These are phyloP conservation scores for Serripes groenlandicus DNA, from an alignment of 2,888 invertebrate genomes.

Conservation along the genomic window DNA sequence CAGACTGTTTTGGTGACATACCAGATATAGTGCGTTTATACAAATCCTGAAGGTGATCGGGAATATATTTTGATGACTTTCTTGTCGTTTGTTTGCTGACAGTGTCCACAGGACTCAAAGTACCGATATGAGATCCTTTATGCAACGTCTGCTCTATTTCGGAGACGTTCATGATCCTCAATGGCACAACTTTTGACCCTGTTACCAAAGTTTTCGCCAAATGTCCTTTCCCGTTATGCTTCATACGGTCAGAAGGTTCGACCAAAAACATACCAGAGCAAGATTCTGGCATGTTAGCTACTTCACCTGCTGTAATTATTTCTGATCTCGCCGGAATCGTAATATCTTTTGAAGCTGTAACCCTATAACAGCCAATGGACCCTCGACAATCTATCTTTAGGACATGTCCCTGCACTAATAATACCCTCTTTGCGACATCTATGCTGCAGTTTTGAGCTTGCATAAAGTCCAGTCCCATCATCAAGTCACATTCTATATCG, in stretches of 20 bases:
- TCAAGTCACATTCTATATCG: conserved; percentile 25
- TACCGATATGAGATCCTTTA: not conserved
- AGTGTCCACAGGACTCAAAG: not conserved
- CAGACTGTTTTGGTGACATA: not conserved
- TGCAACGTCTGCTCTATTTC: not conserved
- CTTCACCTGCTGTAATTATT: not conserved
- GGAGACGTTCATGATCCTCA: not conserved
- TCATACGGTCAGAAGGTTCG: not conserved
- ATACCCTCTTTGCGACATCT: conserved; percentile 1
- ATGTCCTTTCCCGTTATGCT: not conserved
- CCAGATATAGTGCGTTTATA: conserved; percentile 1
- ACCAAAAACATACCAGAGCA: not conserved
- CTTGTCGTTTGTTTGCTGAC: not conserved
- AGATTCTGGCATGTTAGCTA: not conserved
- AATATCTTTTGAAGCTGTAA: not conserved
- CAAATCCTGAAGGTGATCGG: conserved; percentile 12
- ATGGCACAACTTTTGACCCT: not conserved
- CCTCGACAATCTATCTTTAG: not conserved
- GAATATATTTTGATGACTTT: not conserved
- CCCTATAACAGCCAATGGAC: not conserved
- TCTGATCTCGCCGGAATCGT: conserved; percentile 5
- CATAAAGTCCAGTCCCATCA: conserved; percentile 34
- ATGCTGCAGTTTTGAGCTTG: conserved; percentile 8
- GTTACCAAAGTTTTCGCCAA: not conserved
- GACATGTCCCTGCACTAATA: not conserved